Base-by-base conservation (phyloP, 2,113 vertebrate genomes). In the Pollachius pollachius region DNA sequence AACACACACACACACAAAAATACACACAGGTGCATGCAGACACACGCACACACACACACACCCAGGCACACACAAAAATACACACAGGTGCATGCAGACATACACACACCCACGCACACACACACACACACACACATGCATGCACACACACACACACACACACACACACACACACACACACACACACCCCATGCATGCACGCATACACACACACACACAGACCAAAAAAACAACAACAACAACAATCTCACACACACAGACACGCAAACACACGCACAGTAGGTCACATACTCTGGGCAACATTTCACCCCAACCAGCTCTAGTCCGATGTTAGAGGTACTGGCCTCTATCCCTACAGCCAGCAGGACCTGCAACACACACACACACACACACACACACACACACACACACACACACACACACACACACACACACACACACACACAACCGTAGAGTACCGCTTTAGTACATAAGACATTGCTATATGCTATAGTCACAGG, bases 311-410 rank as follows among this genome's bases (percentile, higher is more conserved):
- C 94, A 0, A 94, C 91, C 0, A 85, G 86, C 48, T 94, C 91
- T 75, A 96, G 88, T 58, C 93, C 94, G 57, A 95, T 92, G 59
- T 79, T 91, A 64, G 88, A 84, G 7, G 93, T 95, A 74, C 92
- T 93, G 3, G 93, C 69, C 65, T 95, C 92, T 82, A 93, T 92
- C 80, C 94, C 94, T 0, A 94, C 85, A 41, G 93, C 91, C 37
- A 95, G 73, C 76, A 95, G 70, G 18, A 95, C 93, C 95, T 96
- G 80, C 61, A 84, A 56, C 82, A 81, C 11, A 84, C 56, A 19
- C 80, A 21, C 1, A 11, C 2, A 52, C 0, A 48, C 9, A 48
- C 41, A 48, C 41, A 68, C 52, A 30, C 41, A 67, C 15, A 12
- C 21, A 67, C 18, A 67, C 21, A 69, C 5, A 3, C 18, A 62